Evolutionary conservation across 1,140 invertebrate genomes (phyloP), one percentile per base, ranked within the genome.

Genomic region (Ips nitidus): DNA sequence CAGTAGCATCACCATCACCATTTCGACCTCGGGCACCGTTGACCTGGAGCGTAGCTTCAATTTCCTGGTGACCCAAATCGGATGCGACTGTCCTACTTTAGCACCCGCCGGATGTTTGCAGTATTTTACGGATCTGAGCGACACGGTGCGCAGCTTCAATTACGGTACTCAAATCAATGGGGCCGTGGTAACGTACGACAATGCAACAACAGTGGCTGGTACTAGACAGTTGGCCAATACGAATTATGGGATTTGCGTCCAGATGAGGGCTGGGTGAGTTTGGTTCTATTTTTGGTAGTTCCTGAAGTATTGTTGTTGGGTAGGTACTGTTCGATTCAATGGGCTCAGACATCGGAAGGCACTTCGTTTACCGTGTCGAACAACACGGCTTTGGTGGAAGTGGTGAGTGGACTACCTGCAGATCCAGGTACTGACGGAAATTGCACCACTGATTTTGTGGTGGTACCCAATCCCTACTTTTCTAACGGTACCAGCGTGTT

Each of bases 41-140:
- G 68, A 77, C 45, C 82, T 83, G 0, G 87, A 88, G 71, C 84
- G 92, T 38, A 83, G 85, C 69, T 94, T 91, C 91, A 92, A 91
- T 75, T 86, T 94, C 47, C 87, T 87, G 78, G 82, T 93, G 1
- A 84, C 85, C 4, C 91, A 93, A 81, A 85, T 94, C 45, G 86
- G 84, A 8, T 93, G 92, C 73, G 84, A 87, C 70, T 89, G 86
- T 72, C 83, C 86, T 7, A 85, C 83, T 60, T 78, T 83, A 80
- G 91, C 91, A 2, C 91, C 91, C 2, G 85, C 86, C 52, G 91
- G 91, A 41, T 94, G 93, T 79, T 82, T 94, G 2, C 91, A 92
- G 82, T 94, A 93, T 78, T 89, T 89, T 76, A 88, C 86, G 38
- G 84, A 82, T 2, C 71, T 81, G 2, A 83, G 83, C 4, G 91